Conservation (phyloP, 2,797 vertebrate genomes). For the Moxostoma hubbsi region DNA sequence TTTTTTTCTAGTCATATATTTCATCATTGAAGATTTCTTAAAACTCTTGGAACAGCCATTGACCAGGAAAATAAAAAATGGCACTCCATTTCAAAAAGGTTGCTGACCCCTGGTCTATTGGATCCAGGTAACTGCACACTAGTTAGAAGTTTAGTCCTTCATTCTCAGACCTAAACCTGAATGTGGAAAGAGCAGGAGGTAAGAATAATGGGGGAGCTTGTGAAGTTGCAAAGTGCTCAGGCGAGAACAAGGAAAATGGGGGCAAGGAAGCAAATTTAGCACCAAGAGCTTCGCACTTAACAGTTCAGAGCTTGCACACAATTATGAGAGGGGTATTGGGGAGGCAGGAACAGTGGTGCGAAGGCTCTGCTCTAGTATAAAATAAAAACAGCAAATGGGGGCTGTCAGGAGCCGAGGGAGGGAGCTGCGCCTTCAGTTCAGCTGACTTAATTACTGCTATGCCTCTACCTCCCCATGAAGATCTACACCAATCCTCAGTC, state of each 20-base stretch:
- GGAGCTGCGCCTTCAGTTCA: constrained; percentile 50
- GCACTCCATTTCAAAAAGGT: no score
- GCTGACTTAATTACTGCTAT: constrained; percentile 73
- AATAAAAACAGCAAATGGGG: constrained; percentile 66
- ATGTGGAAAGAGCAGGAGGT: constrained; percentile 44
- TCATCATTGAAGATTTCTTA: no score
- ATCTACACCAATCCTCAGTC: constrained; percentile 34
- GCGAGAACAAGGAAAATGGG: constrained; percentile 46
- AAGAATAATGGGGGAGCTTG: constrained; percentile 39
- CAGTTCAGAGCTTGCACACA: constrained; percentile 53
- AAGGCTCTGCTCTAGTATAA: constrained; percentile 19
- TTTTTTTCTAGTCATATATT: no score
- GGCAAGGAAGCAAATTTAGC: constrained; percentile 55
- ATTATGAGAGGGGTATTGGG: constrained; percentile 27
- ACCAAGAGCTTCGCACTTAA: constrained; percentile 59
- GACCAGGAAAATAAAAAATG: no score
- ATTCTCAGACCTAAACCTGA: constrained; percentile 47
- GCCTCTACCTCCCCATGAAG: constrained; percentile 48
- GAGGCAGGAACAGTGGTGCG: constrained; percentile 12
- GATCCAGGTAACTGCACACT: neutral
- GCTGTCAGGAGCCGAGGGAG: constrained; percentile 52
- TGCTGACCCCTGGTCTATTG: no score
- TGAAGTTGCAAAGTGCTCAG: constrained; percentile 57
- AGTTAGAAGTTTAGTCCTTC: constrained; percentile 23
- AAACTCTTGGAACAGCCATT: no score